These are phyloP conservation scores for Hirtodrosophila confusa DNA, from an alignment of 2,888 invertebrate genomes.

Conservation along the genomic window DNA sequence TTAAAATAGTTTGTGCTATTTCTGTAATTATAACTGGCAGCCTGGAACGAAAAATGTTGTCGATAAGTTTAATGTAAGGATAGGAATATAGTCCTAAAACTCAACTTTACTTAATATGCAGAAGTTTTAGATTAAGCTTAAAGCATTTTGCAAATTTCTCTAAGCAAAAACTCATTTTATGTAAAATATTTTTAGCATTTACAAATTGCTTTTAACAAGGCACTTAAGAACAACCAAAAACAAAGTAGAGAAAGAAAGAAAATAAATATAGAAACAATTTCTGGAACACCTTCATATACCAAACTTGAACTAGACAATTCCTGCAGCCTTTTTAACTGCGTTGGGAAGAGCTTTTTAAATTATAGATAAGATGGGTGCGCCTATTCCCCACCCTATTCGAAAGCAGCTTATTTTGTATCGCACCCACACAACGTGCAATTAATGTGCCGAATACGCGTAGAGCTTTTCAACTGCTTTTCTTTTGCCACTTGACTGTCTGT, in stretches of 20 bases:
- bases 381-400: constrained; percentile 12
- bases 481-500: constrained; percentile 70
- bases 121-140: too few relatives aligned
- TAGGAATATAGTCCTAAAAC: too few relatives aligned
- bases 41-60: too few relatives aligned
- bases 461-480: constrained; percentile 58
- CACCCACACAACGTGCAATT: constrained; percentile 49
- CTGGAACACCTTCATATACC: constrained; percentile 1
- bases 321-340: constrained; percentile 3
- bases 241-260: not conserved
- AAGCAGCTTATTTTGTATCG: constrained; percentile 21
- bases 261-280: constrained; percentile 2
- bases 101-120: too few relatives aligned
- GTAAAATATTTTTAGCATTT: too few relatives aligned
- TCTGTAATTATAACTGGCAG: too few relatives aligned
- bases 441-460: constrained; percentile 58
- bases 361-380: constrained; percentile 13
- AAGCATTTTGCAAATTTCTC: too few relatives aligned
- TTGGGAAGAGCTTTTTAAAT: constrained; percentile 19
- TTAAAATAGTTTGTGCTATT: too few relatives aligned
- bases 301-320: not conserved
- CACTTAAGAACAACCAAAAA: not conserved
- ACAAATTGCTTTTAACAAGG: too few relatives aligned
- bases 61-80: too few relatives aligned
- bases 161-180: too few relatives aligned